Base-by-base conservation (phyloP, 2,888 invertebrate genomes). In the Tanytarsus gracilentus region DNA sequence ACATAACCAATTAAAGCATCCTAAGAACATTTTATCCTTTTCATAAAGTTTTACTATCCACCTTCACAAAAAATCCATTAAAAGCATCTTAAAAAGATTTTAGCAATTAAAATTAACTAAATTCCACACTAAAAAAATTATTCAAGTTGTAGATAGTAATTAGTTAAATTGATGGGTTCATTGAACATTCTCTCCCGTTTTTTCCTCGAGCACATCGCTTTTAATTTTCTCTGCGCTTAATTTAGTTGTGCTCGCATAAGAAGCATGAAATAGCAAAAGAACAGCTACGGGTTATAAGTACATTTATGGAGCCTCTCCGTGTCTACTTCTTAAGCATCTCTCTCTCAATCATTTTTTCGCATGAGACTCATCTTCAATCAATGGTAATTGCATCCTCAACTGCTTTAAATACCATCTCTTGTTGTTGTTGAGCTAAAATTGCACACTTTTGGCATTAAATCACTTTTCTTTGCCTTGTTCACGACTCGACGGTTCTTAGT, bases 331-430 rank as follows among this genome's bases (percentile, higher is more conserved):
- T 44, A 4, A 3, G 9, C n/a, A 9, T 11, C 9, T 44, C 8
- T 44, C 8, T n/a, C 2, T 23, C 11, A n/a, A 18, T 9, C 18
- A 44, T 7, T 23, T 7, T 7, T 4, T 44, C 8, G 1, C 7
- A 23, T 23, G 14, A 4, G 21, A 18, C 21, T 23, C 44, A 44
- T 44, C 44, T 44, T 44, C 23, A 44, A 44, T 44, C 44, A 44
- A 44, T 44, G 44, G 23, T 44, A 44, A 44, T 44, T 44, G 23
- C 23, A 44, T 44, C 44, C 40, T n/a, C n/a, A n/a, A n/a, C n/a
- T n/a, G n/a, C n/a, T n/a, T n/a, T n/a, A n/a, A n/a, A n/a, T n/a
- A n/a, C n/a, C n/a, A n/a, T n/a, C n/a, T n/a, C n/a, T n/a, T n/a
- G n/a, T n/a, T n/a, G n/a, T n/a, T n/a, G n/a, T n/a, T n/a, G n/a